Percentiles rank a stretch among this genome's conserved stretches.
These are phyloP conservation scores for Gobius niger DNA, from an alignment of 2,113 vertebrate species.

Conservation along the genomic window DNA sequence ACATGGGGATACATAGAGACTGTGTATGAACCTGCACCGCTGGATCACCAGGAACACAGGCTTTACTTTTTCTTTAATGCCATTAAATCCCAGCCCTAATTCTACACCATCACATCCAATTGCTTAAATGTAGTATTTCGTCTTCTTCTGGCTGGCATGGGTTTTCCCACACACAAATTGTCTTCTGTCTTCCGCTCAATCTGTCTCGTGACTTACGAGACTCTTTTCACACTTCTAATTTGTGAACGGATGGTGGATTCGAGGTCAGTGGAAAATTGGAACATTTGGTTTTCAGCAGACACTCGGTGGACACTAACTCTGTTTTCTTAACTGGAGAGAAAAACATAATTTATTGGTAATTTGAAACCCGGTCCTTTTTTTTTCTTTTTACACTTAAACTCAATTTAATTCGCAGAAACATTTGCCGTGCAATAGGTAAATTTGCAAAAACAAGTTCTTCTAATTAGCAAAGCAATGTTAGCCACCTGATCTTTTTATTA, in stretches of 20 bases:
- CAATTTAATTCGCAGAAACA: not conserved
- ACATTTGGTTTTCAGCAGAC: not conserved
- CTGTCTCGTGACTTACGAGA: conserved; percentile 9
- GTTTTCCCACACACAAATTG: conserved; percentile 8
- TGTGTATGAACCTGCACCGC: too few species aligned
- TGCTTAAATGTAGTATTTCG: not conserved
- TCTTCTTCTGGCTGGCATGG: not conserved
- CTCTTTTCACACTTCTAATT: conserved; percentile 12
- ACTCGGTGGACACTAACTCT: not conserved
- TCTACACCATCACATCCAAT: too few species aligned
- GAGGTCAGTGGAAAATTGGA: conserved; percentile 4
- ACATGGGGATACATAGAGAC: too few species aligned
- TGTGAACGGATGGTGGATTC: conserved; percentile 7
- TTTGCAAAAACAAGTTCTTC: not conserved
- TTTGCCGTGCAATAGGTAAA: too few species aligned
- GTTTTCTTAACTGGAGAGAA: not conserved
- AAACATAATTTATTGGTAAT: not conserved
- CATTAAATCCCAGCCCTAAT: too few species aligned
- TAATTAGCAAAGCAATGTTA: not conserved
- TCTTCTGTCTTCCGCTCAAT: conserved; percentile 1
- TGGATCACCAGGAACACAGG: too few species aligned
- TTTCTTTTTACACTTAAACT: not conserved
- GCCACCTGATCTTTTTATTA: not conserved
- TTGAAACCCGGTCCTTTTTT: not conserved
- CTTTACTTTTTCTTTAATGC: too few species aligned